Percentiles rank a stretch among this genome's conserved stretches.
These are phyloP conservation scores for Leptopilina boulardi DNA, from an alignment of 1,140 invertebrate species.

Conservation along the genomic window DNA sequence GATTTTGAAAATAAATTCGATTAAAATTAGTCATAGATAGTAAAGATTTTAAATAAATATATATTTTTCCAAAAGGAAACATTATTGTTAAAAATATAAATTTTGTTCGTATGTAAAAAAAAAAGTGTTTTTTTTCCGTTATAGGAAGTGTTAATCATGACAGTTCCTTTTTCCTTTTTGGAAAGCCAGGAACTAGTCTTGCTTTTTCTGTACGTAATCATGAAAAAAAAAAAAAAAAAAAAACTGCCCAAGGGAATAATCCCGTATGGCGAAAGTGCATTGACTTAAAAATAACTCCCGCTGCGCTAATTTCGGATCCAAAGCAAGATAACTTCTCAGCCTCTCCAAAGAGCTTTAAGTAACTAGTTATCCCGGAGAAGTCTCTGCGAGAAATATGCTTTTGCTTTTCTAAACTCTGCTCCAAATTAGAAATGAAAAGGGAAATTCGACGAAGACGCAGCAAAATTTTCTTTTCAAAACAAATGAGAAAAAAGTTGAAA, in stretches of 20 bases:
- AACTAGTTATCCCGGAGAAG: constrained; percentile 56
- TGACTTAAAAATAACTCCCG: constrained; percentile 60
- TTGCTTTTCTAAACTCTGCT: constrained; percentile 32
- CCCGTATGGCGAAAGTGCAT: constrained; percentile 60
- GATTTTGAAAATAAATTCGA: too few relatives aligned
- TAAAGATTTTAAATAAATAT: too few relatives aligned
- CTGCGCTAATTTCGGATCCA: constrained; percentile 60
- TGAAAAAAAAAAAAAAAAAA: constrained; percentile 36
- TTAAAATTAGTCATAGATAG: too few relatives aligned
- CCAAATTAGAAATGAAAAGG: not conserved
- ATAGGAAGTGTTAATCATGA: constrained; percentile 18
- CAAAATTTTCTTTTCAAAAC: not conserved
- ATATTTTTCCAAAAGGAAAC: not conserved
- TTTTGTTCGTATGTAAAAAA: too few relatives aligned
- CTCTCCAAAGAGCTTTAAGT: constrained; percentile 57
- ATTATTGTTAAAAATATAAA: not conserved
- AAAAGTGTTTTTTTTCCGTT: not conserved
- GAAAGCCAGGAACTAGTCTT: constrained; percentile 16
- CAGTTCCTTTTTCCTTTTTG: not conserved
- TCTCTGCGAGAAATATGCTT: constrained; percentile 54
- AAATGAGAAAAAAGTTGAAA: too few relatives aligned
- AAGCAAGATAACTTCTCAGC: constrained; percentile 59
- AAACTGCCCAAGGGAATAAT: constrained; percentile 43
- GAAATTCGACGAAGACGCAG: not conserved
- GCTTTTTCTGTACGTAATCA: constrained; percentile 12